phyloP scores from a whole-genome alignment of 2,797 vertebrate species.

The Scarus forsteni region DNA sequence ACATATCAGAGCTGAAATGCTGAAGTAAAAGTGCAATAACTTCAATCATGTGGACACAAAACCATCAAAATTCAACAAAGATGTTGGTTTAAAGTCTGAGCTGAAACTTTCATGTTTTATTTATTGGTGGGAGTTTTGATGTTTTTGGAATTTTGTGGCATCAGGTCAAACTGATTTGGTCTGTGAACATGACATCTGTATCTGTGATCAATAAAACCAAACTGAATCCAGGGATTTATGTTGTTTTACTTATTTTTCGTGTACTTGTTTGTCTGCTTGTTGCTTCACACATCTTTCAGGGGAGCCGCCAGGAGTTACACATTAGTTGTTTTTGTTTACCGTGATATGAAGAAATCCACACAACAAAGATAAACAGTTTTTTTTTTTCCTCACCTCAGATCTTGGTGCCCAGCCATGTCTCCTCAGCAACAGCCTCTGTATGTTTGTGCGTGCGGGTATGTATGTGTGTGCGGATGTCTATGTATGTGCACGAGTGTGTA shows the following conservation, averaged over 20 bases:
- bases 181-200: constrained; percentile 26
- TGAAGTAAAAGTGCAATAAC: not conserved
- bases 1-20: constrained; percentile 6
- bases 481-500: too few species aligned
- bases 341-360: too few species aligned
- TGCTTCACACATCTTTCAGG: too few species aligned
- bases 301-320: too few species aligned
- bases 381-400: too few species aligned
- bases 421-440: too few species aligned
- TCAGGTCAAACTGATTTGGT: constrained; percentile 5
- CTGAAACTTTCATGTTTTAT: not conserved
- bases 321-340: too few species aligned
- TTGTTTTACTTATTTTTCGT: not conserved
- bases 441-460: too few species aligned
- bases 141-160: not conserved
- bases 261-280: too few species aligned
- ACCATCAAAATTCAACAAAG: not conserved
- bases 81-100: not conserved
- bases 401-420: too few species aligned
- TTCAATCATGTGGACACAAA: not conserved
- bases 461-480: too few species aligned
- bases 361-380: too few species aligned
- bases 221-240: constrained; percentile 8
- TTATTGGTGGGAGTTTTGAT: not conserved
- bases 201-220: constrained; percentile 60